These are phyloP conservation scores for Paramormyrops kingsleyae DNA, from an alignment of 2,113 vertebrate species.

Conservation along the genomic window DNA sequence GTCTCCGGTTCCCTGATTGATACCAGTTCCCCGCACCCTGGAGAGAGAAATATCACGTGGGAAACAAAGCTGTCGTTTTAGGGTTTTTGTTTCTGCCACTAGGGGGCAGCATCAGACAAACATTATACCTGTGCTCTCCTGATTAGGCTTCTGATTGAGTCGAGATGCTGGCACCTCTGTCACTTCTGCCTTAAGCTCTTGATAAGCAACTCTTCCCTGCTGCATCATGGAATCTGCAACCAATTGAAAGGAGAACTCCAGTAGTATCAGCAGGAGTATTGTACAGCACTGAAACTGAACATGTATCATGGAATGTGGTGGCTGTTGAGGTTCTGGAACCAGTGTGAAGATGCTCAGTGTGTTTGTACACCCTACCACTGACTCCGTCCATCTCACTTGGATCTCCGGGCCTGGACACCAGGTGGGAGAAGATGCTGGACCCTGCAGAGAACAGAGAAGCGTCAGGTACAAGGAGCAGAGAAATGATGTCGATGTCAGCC, in stretches of 20 bases:
- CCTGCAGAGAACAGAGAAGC: constrained; percentile 32
- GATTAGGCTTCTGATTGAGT: constrained; percentile 43
- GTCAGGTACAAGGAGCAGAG: background rate
- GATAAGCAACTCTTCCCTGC: constrained; percentile 56
- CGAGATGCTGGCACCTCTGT: constrained; percentile 71
- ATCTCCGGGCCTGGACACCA: constrained; percentile 48
- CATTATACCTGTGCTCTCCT: constrained; percentile 39
- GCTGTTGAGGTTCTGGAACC: no score
- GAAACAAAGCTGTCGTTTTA: background rate
- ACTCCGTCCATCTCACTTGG: constrained; percentile 51
- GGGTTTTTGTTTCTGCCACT: background rate
- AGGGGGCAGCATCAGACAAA: constrained; percentile 2
- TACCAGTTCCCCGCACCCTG: constrained; percentile 77
- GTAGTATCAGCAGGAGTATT: background rate
- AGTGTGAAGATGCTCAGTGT: background rate
- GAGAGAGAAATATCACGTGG: background rate
- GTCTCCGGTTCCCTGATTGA: constrained; percentile 74
- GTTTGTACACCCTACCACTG: constrained; percentile 11
- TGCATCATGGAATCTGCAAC: constrained; percentile 61
- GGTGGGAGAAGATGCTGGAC: constrained; percentile 43
- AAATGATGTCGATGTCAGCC: background rate
- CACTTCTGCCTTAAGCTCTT: constrained; percentile 81
- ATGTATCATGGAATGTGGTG: background rate
- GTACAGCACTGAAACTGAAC: background rate
- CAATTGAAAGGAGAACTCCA: background rate